phyloP scores from a whole-genome alignment of 2,113 vertebrate species.

The Mormyrus iriodes region DNA sequence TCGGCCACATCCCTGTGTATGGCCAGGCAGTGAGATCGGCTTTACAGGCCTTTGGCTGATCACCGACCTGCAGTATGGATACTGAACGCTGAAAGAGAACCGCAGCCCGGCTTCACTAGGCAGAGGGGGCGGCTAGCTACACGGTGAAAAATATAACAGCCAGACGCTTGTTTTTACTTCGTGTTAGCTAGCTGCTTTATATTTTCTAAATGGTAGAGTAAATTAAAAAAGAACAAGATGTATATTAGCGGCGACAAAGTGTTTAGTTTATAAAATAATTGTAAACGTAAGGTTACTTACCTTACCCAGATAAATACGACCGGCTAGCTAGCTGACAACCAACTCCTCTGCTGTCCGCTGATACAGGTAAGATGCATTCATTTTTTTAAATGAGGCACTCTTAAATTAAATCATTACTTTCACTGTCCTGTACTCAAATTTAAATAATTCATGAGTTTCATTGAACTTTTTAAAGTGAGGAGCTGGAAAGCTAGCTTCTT shows the following conservation, averaged over 20 bases:
- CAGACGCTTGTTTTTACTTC: background rate
- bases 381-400: background rate
- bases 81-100: background rate
- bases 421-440: background rate
- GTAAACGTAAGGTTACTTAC: background rate
- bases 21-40: background rate
- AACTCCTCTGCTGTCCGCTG: background rate
- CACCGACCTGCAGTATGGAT: conserved; percentile 11
- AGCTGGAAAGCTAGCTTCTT: background rate
- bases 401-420: background rate
- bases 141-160: background rate
- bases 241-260: background rate
- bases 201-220: background rate
- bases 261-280: background rate
- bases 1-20: conserved; percentile 4
- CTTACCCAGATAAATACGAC: background rate
- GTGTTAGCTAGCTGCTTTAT: background rate
- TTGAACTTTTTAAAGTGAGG: background rate
- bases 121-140: background rate
- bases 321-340: background rate
- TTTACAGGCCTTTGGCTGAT: background rate
- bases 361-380: background rate
- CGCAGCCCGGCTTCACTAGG: background rate
- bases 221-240: background rate
- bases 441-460: background rate